Base-by-base conservation (phyloP, 2,888 invertebrate genomes). In the Sarcophaga variegata region DNA sequence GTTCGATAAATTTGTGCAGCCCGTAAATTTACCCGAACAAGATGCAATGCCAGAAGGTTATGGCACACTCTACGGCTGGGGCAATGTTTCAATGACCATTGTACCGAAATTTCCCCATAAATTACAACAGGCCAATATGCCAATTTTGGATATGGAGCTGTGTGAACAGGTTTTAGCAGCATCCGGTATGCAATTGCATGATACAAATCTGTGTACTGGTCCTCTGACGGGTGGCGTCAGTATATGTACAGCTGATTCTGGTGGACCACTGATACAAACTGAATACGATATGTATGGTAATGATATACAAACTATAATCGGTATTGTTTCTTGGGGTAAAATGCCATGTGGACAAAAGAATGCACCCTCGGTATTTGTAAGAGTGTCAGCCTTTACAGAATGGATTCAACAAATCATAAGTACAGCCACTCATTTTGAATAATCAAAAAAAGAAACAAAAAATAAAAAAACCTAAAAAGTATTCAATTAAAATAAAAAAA, bases 311-410 rank as follows among this genome's bases (percentile, higher is more conserved):
- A 90, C 90, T 2, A 91, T 91, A 88, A 91, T 94, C 79, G 95
- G 94, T 86, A 92, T 95, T 70, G 94, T 94, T 14, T 94, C 94
- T 3, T 94, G 94, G 94, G 94, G 94, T 17, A 89, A 91, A 78
- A 91, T 92, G 88, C 94, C 94, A 3, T 94, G 94, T 85, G 94
- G 94, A 5, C 90, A 90, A 54, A 90, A 89, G 59, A 92, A 93
- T 75, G 90, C 92, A 1, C 94, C 94, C 0, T 94, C 94, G 0
- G 94, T 94, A 2, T 94, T 94, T 91, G 94, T 94, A 4, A 92
- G 94, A 25, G 94, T 94, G 5, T 93, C 94, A 0, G 92, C 93
- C 3, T 94, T 94, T 89, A 89, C 93, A 37, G 90, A 93, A 66
- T 94, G 94, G 94, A 90, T 93, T 27, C 87, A 91, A 54, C 89